These are phyloP conservation scores for Gymnarchus niloticus DNA, from an alignment of 2,113 vertebrate species.

Conservation along the genomic window DNA sequence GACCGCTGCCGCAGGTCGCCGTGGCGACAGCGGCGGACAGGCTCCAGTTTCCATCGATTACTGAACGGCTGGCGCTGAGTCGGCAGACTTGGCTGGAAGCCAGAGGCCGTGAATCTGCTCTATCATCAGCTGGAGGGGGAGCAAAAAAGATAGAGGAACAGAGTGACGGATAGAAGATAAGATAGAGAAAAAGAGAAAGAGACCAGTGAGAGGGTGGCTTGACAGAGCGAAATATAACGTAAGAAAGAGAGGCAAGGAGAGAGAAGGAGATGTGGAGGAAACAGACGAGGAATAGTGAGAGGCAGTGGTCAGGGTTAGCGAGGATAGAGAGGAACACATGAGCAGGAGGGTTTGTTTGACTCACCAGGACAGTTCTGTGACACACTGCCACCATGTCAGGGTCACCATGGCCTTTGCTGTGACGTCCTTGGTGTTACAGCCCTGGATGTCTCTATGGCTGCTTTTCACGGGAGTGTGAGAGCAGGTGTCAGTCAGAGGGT, in stretches of 20 bases:
- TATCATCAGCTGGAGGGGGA: background rate
- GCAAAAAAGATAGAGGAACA: background rate
- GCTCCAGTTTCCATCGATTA: constrained; percentile 16
- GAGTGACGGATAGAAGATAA: background rate
- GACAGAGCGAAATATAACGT: background rate
- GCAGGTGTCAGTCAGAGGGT: background rate
- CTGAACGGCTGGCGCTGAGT: constrained; percentile 2
- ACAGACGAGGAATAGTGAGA: background rate
- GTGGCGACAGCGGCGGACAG: background rate
- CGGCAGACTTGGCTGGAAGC: constrained; percentile 7
- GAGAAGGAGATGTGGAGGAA: background rate
- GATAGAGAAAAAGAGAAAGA: constrained; percentile 39
- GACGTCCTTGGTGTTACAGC: background rate
- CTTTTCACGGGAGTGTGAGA: no score
- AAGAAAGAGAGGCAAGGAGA: background rate
- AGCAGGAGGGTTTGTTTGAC: background rate
- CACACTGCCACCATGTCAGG: background rate
- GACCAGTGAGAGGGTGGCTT: constrained; percentile 25
- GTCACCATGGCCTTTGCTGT: background rate
- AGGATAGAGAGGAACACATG: background rate
- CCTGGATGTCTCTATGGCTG: no score
- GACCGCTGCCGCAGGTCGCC: background rate
- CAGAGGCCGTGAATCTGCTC: constrained; percentile 24
- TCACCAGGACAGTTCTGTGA: background rate
- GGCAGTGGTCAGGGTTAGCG: no score